Evolutionary conservation across 2,888 invertebrate genomes (phyloP), one percentile per base, ranked within the genome.

Genomic region (Oegoconia quadripuncta): DNA sequence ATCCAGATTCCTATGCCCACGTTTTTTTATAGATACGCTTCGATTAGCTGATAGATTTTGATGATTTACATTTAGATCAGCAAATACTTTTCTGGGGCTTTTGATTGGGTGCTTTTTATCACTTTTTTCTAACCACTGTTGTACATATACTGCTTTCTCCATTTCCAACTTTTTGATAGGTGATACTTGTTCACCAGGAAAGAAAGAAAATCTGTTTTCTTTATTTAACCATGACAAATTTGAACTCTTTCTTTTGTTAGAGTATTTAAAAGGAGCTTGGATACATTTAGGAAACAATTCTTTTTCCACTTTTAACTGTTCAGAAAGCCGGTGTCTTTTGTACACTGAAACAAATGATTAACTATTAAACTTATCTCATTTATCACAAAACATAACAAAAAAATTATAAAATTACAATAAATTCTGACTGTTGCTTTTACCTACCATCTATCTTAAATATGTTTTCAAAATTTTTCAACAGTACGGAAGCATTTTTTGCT

Each of bases 221-320:
- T 78, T 78, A 34, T 54, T 53, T 39, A 48, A 47, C 23, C 14
- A 33, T 3, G 44, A 52, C 27, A 14, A 16, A 30, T 48, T 55
- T n/a, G 47, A 46, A 48, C 67, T 72, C 63, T 72, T 84, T 38
- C 73, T 73, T 58, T 76, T 84, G 50, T 87, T 86, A 41, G 41
- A 65, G 59, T 86, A 86, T 50, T 76, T 83, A 14, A 48, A 38
- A 30, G 74, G 73, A 42, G 81, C 86, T 66, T 86, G 83, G 47
- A 87, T 83, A 46, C 81, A 80, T 53, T 74, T 55, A 39, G 86
- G 84, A 44, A 87, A 87, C n/a, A 84, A 3, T 46, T 78, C 64
- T 50, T 73, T 83, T 62, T 87, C 86, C 31, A 70, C 46, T 59
- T 71, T 78, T 31, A 77, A 50, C 41, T 75, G 69, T 39, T 82